phyloP scores from a whole-genome alignment of 2,888 invertebrate species.

The Agrochola circellaris region DNA sequence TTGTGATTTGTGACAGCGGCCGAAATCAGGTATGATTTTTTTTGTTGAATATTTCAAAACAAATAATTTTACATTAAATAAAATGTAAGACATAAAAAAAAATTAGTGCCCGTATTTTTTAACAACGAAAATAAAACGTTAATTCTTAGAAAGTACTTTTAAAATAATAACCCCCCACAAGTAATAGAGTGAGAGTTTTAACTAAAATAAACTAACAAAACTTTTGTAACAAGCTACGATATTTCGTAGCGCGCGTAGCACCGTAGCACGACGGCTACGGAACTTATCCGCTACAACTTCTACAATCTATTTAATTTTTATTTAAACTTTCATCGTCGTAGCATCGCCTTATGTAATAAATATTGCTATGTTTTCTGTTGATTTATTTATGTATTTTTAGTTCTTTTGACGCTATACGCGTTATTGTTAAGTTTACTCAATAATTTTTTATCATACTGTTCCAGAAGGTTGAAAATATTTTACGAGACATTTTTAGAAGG shows the following conservation, averaged over 20 bases:
- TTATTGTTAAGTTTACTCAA: background rate
- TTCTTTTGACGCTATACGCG: too few relatives aligned
- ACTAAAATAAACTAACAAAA: background rate
- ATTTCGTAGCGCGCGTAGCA: conserved; percentile 34
- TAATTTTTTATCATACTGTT: background rate
- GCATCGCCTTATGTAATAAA: too few relatives aligned
- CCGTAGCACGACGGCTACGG: conserved; percentile 39
- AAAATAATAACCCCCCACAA: background rate
- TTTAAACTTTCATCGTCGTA: too few relatives aligned
- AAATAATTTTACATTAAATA: background rate
- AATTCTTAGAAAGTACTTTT: background rate
- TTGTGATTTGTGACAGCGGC: conserved; percentile 65
- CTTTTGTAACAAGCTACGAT: conserved; percentile 17
- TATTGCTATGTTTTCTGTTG: too few relatives aligned
- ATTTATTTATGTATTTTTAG: too few relatives aligned
- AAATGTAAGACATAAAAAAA: background rate
- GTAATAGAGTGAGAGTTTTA: background rate
- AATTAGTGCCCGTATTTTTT: background rate
- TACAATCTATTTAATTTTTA: too few relatives aligned
- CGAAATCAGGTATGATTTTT: conserved; percentile 56
- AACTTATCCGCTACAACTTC: conserved; percentile 18
- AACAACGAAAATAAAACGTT: background rate
- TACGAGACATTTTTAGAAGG: background rate
- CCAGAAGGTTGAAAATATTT: too few relatives aligned
- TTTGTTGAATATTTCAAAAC: background rate